Evolutionary conservation across 2,113 vertebrate species (phyloP).

Genomic region (Catagonus wagneri): DNA sequence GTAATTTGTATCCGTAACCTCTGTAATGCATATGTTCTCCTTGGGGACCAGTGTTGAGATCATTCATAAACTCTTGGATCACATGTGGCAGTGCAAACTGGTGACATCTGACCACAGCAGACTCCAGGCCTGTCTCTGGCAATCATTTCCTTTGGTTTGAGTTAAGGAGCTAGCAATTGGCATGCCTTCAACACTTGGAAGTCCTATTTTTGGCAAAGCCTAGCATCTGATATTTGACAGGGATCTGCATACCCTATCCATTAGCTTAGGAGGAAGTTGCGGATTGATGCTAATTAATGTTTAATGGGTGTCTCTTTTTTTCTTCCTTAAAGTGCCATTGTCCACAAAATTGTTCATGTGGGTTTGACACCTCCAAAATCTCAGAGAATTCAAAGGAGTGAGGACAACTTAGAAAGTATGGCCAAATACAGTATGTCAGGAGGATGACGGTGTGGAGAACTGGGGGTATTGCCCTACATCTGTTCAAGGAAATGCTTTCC

Average conservation of each 20-base stretch:
- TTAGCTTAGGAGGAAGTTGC: constrained; percentile 19
- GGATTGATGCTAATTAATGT: constrained; percentile 83
- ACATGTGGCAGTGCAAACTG: background rate
- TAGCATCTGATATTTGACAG: constrained; percentile 63
- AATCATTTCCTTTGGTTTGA: constrained; percentile 26
- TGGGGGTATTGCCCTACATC: background rate
- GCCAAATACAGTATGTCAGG: fast-evolving
- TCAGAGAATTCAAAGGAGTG: fast-evolving
- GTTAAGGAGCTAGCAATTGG: constrained; percentile 63
- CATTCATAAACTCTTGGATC: constrained; percentile 66
- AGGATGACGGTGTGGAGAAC: background rate
- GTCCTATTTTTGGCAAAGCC: constrained; percentile 64
- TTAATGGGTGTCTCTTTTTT: constrained; percentile 70
- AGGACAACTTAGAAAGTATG: background rate
- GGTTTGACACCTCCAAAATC: background rate
- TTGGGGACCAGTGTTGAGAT: constrained; percentile 12
- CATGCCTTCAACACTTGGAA: constrained; percentile 40
- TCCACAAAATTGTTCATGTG: constrained; percentile 59
- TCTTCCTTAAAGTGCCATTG: constrained; percentile 58
- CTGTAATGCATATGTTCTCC: constrained; percentile 75
- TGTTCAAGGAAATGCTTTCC: background rate
- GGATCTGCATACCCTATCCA: constrained; percentile 6
- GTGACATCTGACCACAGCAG: constrained; percentile 71
- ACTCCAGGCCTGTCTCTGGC: constrained; percentile 17
- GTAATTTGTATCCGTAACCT: constrained; percentile 46